A percentile compares a stretch with the other conserved stretches of the same genome.
Conservation (phyloP, 2,113 vertebrate genomes). For the Caretta caretta region DNA sequence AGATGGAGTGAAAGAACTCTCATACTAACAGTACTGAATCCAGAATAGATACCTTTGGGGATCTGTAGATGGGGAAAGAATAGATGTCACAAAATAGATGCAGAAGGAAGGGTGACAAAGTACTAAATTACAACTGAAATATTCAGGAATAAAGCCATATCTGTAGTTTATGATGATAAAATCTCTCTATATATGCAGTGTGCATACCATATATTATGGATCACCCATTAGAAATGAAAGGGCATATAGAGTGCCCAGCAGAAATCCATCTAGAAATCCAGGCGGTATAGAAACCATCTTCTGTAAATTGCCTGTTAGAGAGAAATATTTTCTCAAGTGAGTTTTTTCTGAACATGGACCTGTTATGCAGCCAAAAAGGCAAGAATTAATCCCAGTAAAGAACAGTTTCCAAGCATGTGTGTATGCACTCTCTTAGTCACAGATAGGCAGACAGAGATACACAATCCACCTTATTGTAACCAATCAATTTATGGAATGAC, state of each 20-base stretch:
- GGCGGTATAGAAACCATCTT: slow-evolving; percentile 44
- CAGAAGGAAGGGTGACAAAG: slow-evolving; percentile 6
- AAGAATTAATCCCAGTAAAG: slow-evolving; percentile 2
- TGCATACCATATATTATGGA: slow-evolving; percentile 43
- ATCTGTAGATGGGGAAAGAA: neutral
- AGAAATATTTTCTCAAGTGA: slow-evolving; percentile 5
- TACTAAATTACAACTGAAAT: slow-evolving; percentile 23
- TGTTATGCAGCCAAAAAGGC: neutral
- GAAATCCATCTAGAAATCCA: slow-evolving; percentile 44
- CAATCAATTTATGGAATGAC: neutral
- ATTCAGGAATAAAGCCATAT: neutral
- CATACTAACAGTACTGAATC: neutral
- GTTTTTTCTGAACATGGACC: neutral
- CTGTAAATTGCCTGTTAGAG: slow-evolving; percentile 49
- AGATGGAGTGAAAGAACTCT: neutral
- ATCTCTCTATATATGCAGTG: slow-evolving; percentile 46
- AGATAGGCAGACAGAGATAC: neutral
- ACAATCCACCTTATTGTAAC: neutral
- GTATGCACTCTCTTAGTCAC: neutral
- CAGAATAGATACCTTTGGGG: neutral
- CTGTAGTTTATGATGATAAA: slow-evolving; percentile 14
- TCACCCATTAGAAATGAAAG: slow-evolving; percentile 46
- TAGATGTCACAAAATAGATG: neutral
- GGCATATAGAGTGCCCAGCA: neutral
- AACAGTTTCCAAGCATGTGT: neutral